Percentiles rank a stretch among this genome's conserved stretches.
These are phyloP conservation scores for Coecobrya sp. DNA, from an alignment of 2,888 invertebrate species.

Conservation along the genomic window DNA sequence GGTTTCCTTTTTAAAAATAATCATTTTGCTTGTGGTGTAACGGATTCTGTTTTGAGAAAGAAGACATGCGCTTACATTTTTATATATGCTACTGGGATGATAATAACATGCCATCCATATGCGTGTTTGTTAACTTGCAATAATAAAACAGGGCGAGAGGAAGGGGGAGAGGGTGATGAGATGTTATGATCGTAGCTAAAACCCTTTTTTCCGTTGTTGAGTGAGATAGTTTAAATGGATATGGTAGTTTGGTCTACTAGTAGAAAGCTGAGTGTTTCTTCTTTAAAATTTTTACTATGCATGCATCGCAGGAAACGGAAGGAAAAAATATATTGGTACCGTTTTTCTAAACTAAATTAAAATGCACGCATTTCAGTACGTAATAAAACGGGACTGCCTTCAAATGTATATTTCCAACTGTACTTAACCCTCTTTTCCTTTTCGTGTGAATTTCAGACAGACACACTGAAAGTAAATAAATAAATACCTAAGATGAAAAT, in stretches of 20 bases:
- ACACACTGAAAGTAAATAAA: no score
- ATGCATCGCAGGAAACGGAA: conserved; percentile 64
- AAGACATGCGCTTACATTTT: not conserved
- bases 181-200: not conserved
- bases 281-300: conserved; percentile 6
- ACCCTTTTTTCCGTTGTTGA: not conserved
- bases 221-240: not conserved
- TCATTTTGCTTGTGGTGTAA: conserved; percentile 20
- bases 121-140: not conserved
- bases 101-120: not conserved
- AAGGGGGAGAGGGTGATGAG: not conserved
- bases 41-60: not conserved
- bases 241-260: not conserved
- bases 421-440: not conserved
- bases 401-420: not conserved
- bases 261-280: not conserved
- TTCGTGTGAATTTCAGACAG: not conserved
- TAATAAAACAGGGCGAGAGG: not conserved
- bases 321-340: conserved; percentile 26
- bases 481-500: no score
- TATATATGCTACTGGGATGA: not conserved
- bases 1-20: conserved; percentile 14
- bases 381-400: not conserved
- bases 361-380: not conserved
- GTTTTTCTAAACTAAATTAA: not conserved